Conservation (phyloP, 2,888 invertebrate species). For the Monopis laevigella region DNA sequence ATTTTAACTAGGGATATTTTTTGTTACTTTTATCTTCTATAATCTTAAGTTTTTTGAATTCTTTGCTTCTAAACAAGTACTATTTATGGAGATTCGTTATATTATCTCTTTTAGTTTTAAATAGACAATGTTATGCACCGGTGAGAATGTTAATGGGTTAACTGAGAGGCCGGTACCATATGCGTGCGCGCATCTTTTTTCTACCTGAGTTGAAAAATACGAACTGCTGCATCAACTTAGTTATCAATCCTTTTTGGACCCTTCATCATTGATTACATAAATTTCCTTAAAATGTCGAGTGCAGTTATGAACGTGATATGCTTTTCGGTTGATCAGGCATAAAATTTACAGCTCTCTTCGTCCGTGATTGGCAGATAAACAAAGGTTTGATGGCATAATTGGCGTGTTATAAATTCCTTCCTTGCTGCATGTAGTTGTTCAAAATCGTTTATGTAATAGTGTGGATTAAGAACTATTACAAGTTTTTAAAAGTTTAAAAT, state of each 20-base stretch:
- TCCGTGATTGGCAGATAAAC: slow-evolving; percentile 9
- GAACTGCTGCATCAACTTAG: too few species aligned
- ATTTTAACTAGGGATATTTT: too few species aligned
- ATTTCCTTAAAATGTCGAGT: background rate
- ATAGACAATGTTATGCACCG: slow-evolving; percentile 46
- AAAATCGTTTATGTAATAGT: background rate
- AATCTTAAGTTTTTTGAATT: too few species aligned
- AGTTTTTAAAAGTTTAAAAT: background rate
- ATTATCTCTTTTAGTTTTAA: slow-evolving; percentile 48
- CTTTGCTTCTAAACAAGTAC: too few species aligned
- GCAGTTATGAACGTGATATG: background rate
- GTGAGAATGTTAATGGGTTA: slow-evolving; percentile 55
- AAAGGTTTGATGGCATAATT: slow-evolving; percentile 11
- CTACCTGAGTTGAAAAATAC: too few species aligned
- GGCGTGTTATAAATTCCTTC: background rate
- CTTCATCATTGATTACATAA: too few species aligned
- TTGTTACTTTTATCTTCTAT: too few species aligned
- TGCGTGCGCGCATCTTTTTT: slow-evolving; percentile 31
- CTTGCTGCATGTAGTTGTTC: background rate
- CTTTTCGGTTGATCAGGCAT: slow-evolving; percentile 6
- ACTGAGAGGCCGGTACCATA: slow-evolving; percentile 30
- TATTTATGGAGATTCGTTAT: slow-evolving; percentile 28
- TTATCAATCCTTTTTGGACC: too few species aligned
- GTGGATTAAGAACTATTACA: background rate
- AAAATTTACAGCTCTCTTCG: slow-evolving; percentile 6